phyloP scores from a whole-genome alignment of 2,888 invertebrate genomes.

The Ormyrus labotus region DNA sequence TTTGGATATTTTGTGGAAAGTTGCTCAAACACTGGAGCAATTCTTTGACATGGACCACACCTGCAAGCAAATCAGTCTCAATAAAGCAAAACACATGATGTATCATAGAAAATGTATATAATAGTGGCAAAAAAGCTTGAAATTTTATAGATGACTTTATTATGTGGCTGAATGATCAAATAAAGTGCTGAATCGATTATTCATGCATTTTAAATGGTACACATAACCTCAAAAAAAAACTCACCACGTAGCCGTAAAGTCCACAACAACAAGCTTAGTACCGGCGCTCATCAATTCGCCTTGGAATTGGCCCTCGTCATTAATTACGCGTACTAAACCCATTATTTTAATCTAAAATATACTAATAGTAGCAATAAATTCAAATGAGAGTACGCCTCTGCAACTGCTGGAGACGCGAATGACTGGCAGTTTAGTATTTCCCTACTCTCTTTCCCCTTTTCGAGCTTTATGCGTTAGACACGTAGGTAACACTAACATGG shows the following conservation, averaged over 20 bases:
- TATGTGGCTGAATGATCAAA: no score
- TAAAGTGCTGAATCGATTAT: not conserved
- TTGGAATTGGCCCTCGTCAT: slow-evolving; percentile 89
- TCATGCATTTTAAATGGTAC: slow-evolving; percentile 17
- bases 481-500: no score
- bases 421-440: slow-evolving; percentile 41
- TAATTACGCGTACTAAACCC: slow-evolving; percentile 81
- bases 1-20: slow-evolving; percentile 90
- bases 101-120: no score
- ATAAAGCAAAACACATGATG: no score
- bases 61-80: slow-evolving; percentile 76
- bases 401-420: slow-evolving; percentile 21
- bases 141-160: no score
- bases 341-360: slow-evolving; percentile 68
- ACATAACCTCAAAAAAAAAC: slow-evolving; percentile 61
- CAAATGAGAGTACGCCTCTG: not conserved
- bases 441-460: no score
- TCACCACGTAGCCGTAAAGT: slow-evolving; percentile 96
- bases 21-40: slow-evolving; percentile 94
- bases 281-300: slow-evolving; percentile 90
- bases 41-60: slow-evolving; percentile 97
- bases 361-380: slow-evolving; percentile 12
- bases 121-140: no score
- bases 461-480: no score
- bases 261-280: slow-evolving; percentile 92